Percentiles rank a stretch among this genome's conserved stretches.
phyloP scores from a whole-genome alignment of 1,140 invertebrate genomes.

The Anastrepha ludens region DNA sequence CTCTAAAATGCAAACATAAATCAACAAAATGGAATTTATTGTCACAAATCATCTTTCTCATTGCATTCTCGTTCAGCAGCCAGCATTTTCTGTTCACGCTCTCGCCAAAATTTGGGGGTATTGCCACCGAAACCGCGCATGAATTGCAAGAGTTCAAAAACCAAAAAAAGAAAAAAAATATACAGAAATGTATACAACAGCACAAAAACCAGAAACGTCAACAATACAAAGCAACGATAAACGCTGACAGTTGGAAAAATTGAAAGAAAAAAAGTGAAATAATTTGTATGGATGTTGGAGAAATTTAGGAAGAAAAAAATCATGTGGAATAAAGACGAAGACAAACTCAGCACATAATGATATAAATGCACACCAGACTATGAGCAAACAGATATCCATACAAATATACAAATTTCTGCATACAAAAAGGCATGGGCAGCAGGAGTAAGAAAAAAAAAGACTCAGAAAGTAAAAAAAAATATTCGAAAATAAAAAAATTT shows the following conservation, averaged over 20 bases:
- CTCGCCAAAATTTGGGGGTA: slow-evolving; percentile 6
- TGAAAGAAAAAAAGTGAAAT: background rate
- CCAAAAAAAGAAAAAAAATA: slow-evolving; percentile 13
- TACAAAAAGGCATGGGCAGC: background rate
- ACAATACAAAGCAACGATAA: slow-evolving; percentile 28
- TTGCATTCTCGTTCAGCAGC: slow-evolving; percentile 3
- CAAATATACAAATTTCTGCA: slow-evolving; percentile 2
- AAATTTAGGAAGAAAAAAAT: slow-evolving; percentile 28
- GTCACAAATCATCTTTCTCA: slow-evolving; percentile 43
- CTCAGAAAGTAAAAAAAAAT: background rate
- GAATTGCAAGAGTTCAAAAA: slow-evolving; percentile 31
- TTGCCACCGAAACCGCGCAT: slow-evolving; percentile 32
- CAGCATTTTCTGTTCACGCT: background rate
- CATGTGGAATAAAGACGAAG: background rate
- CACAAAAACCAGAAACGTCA: background rate
- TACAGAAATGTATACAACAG: background rate
- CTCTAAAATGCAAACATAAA: slow-evolving; percentile 36
- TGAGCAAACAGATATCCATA: slow-evolving; percentile 20
- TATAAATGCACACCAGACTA: background rate
- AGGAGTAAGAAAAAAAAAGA: background rate
- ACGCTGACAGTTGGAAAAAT: slow-evolving; percentile 1
- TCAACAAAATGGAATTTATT: slow-evolving; percentile 14
- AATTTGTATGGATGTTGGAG: background rate
- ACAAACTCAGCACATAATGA: background rate
- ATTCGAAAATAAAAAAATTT: slow-evolving; percentile 25